Evolutionary conservation across 2,113 vertebrate species (phyloP).

Genomic region (Pachycephala philippinensis): DNA sequence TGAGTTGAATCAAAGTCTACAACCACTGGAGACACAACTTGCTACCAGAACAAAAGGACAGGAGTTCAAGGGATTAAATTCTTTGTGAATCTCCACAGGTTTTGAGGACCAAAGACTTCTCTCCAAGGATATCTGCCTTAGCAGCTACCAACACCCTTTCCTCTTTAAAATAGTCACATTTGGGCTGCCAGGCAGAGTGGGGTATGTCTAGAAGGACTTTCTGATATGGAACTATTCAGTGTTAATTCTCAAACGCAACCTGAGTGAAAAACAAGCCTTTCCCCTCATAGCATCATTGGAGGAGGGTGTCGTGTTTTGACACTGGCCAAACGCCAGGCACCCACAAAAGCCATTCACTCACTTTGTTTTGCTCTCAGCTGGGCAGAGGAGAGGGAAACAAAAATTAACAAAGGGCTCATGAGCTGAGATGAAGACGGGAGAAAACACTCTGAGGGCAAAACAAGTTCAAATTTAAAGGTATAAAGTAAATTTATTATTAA

Average conservation of each 20-base stretch:
- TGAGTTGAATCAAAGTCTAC: not conserved
- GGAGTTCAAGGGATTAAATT: not conserved
- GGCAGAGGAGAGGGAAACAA: not conserved
- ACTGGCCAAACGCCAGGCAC: not conserved
- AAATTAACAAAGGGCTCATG: not conserved
- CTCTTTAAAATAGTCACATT: not conserved
- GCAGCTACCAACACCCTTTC: not conserved
- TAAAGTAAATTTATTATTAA: not conserved
- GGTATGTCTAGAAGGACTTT: not conserved
- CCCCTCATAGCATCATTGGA: rapidly evolving
- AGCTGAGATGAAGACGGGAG: not conserved
- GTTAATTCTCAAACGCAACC: not conserved
- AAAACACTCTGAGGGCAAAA: not conserved
- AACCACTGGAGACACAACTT: not conserved
- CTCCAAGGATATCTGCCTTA: not conserved
- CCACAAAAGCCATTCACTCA: not conserved
- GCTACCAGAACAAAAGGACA: not conserved
- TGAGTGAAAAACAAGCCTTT: not conserved
- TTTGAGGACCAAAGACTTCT: not conserved
- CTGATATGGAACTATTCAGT: not conserved
- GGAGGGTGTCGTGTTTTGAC: not conserved
- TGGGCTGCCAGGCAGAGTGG: rapidly evolving
- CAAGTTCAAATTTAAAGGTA: not conserved
- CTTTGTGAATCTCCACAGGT: not conserved
- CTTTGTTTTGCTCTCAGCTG: not conserved